These are phyloP conservation scores for Cenopis cana DNA, from an alignment of 2,888 invertebrate genomes.

Conservation along the genomic window DNA sequence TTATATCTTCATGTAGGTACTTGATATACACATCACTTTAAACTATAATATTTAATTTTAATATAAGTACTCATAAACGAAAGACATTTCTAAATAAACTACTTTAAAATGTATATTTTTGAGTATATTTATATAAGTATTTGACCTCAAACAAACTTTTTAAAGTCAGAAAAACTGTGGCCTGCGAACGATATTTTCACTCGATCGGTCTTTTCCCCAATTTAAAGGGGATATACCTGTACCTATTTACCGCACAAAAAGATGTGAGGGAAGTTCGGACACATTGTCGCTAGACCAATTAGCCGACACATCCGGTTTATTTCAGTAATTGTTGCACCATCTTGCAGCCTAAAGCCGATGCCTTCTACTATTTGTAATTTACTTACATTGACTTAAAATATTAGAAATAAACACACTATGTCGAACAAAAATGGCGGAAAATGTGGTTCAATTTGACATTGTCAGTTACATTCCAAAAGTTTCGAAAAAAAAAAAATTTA, in stretches of 20 bases:
- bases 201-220: no score
- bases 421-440: no score
- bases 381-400: no score
- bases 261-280: constrained; percentile 3
- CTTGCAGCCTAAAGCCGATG: constrained; percentile 47
- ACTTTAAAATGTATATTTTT: background rate
- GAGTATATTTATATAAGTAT: no score
- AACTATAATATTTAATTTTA: background rate
- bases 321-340: constrained; percentile 52
- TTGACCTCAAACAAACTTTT: no score
- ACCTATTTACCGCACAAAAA: background rate
- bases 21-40: background rate
- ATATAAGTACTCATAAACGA: background rate
- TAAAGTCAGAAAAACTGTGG: no score
- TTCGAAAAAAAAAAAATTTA: no score
- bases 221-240: background rate
- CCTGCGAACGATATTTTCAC: no score
- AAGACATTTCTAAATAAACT: background rate
- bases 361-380: constrained; percentile 42
- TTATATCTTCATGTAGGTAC: no score
- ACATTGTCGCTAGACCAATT: constrained; percentile 46
- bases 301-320: constrained; percentile 50
- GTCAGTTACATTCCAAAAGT: no score
- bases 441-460: no score
- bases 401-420: no score